These are phyloP conservation scores for Cantharis rustica DNA, from an alignment of 2,888 invertebrate species.

Conservation along the genomic window DNA sequence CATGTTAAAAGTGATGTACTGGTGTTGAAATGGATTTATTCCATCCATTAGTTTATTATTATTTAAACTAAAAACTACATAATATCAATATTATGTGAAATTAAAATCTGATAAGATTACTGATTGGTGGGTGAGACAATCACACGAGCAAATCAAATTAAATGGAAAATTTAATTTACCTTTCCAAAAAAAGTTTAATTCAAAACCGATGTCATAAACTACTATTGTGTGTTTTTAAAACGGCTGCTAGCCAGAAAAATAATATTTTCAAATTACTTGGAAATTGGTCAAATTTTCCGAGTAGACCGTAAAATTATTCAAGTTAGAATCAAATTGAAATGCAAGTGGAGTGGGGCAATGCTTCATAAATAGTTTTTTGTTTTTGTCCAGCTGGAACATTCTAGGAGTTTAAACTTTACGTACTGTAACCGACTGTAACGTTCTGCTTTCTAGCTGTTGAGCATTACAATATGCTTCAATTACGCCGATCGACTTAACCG, in stretches of 20 bases:
- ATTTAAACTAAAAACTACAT: no score
- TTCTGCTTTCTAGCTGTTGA: not conserved
- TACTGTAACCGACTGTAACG: not conserved
- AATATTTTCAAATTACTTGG: not conserved
- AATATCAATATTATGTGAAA: no score
- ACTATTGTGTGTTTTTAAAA: not conserved
- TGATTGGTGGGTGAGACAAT: no score
- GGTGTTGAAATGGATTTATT: no score
- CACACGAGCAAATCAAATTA: no score
- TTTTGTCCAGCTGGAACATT: not conserved
- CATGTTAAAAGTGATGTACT: no score
- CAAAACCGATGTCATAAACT: no score
- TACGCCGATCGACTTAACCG: not conserved
- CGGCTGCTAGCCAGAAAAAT: not conserved
- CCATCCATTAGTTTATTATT: no score
- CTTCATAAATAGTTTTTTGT: not conserved
- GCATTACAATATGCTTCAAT: not conserved
- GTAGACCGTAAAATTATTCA: not conserved
- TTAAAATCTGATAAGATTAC: no score
- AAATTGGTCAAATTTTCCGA: not conserved
- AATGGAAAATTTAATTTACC: no score
- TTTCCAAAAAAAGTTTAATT: no score
- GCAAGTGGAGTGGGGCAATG: not conserved
- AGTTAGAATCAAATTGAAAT: not conserved
- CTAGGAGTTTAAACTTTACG: not conserved